Evolutionary conservation across 2,888 invertebrate genomes (phyloP).

Genomic region (Apoderus coryli): DNA sequence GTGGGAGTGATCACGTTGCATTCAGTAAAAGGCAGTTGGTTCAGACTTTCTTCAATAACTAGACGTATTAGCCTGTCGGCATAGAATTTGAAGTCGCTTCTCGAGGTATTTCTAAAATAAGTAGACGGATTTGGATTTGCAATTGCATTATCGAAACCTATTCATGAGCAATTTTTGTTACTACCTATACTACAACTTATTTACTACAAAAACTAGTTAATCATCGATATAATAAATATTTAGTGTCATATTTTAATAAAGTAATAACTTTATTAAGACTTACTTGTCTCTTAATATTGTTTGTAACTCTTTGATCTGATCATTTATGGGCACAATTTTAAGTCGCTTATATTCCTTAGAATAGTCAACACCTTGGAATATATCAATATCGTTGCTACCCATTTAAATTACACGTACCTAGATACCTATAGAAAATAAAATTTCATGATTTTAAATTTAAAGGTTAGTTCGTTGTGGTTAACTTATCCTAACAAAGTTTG

Average conservation of each 20-base stretch:
- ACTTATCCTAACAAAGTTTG: no score
- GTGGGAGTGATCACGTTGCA: conserved; percentile 89
- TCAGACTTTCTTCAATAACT: conserved; percentile 95
- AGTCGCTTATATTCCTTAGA: conserved; percentile 47
- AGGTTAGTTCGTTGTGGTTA: no score
- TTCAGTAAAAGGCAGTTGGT: conserved; percentile 88
- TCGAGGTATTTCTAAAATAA: conserved; percentile 71
- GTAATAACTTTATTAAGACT: no score
- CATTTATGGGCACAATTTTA: conserved; percentile 56
- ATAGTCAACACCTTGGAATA: conserved; percentile 23
- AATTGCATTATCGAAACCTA: no score
- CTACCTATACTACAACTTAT: no score
- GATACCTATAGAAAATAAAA: no score
- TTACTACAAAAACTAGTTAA: no score
- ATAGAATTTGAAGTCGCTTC: conserved; percentile 97
- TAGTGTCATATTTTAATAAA: conserved; percentile 3
- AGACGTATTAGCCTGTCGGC: conserved; percentile 94
- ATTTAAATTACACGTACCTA: no score
- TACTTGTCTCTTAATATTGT: conserved; percentile 81
- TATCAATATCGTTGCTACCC: conserved; percentile 31
- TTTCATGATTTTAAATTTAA: no score
- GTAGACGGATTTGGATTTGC: no score
- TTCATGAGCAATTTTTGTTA: no score
- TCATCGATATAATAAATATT: no score
- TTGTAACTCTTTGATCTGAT: conserved; percentile 70